Percentiles rank a stretch among this genome's conserved stretches.
Evolutionary conservation across 2,797 vertebrate species (phyloP).

Genomic region (Poeciliopsis paucimaculata): DNA sequence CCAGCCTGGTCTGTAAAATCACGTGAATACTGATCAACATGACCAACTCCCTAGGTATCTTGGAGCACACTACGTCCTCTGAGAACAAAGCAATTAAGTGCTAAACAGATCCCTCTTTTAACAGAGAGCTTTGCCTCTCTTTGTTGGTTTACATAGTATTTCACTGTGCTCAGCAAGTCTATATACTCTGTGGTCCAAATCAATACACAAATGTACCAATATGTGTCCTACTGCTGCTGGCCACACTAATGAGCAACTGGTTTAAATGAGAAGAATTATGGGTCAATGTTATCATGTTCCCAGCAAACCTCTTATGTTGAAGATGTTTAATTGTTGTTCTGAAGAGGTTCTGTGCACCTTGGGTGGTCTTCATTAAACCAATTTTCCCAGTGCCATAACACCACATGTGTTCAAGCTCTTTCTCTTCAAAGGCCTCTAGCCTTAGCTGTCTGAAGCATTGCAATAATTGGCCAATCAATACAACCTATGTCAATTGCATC

Average conservation of each 20-base stretch:
- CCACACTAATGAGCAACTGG: conserved; percentile 70
- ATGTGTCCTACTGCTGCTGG: conserved; percentile 55
- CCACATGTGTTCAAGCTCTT: conserved; percentile 42
- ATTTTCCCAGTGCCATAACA: conserved; percentile 46
- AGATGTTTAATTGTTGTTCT: conserved; percentile 51
- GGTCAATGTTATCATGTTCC: conserved; percentile 70
- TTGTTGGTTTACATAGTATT: conserved; percentile 58
- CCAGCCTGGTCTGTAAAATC: conserved; percentile 11
- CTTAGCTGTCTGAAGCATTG: conserved; percentile 62
- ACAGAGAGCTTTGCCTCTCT: conserved; percentile 49
- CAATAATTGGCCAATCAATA: conserved; percentile 78
- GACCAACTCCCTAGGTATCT: conserved; percentile 24
- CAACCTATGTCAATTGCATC: conserved; percentile 65
- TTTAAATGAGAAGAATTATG: conserved; percentile 40
- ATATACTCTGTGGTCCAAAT: conserved; percentile 55
- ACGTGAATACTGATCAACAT: conserved; percentile 36
- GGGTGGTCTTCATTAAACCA: conserved; percentile 38
- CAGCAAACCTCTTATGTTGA: conserved; percentile 50
- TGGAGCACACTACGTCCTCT: conserved; percentile 35
- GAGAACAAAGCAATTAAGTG: conserved; percentile 61
- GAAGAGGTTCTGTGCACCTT: conserved; percentile 40
- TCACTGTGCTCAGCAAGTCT: conserved; percentile 47
- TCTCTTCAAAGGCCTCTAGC: conserved; percentile 42
- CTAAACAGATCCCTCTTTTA: conserved; percentile 41
- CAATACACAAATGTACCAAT: conserved; percentile 68